Conservation (phyloP, 2,888 invertebrate species). For the Phyto melanocephala region DNA sequence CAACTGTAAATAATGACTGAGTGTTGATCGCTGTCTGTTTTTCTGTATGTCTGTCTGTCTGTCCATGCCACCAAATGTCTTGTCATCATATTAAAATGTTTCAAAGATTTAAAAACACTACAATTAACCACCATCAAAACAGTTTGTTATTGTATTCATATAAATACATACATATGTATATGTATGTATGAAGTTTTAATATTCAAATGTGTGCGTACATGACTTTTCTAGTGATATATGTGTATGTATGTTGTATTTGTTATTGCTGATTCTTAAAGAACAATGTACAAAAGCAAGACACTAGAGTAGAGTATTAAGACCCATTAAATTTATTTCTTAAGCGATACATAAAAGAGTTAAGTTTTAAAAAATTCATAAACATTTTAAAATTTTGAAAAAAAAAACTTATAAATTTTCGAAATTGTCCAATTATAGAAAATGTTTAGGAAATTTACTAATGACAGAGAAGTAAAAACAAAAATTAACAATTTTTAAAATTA, state of each 20-base stretch:
- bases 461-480: too few species aligned
- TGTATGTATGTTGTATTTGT: neutral
- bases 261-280: slow-evolving; percentile 16
- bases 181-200: too few species aligned
- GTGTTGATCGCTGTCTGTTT: neutral
- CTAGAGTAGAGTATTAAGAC: neutral
- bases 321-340: neutral
- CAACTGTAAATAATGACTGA: slow-evolving; percentile 6
- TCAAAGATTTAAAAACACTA: slow-evolving; percentile 9
- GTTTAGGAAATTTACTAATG: too few species aligned
- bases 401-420: neutral
- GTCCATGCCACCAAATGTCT: slow-evolving; percentile 10
- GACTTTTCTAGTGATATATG: neutral
- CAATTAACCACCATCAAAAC: neutral
- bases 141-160: neutral
- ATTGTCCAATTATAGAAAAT: too few species aligned
- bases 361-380: neutral
- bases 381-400: neutral
- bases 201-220: neutral
- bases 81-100: slow-evolving; percentile 26
- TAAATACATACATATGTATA: neutral
- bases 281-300: neutral
- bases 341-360: neutral
- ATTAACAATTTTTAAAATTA: too few species aligned
- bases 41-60: neutral